phyloP scores from a whole-genome alignment of 2,113 vertebrate genomes.

The Tetrao urogallus region DNA sequence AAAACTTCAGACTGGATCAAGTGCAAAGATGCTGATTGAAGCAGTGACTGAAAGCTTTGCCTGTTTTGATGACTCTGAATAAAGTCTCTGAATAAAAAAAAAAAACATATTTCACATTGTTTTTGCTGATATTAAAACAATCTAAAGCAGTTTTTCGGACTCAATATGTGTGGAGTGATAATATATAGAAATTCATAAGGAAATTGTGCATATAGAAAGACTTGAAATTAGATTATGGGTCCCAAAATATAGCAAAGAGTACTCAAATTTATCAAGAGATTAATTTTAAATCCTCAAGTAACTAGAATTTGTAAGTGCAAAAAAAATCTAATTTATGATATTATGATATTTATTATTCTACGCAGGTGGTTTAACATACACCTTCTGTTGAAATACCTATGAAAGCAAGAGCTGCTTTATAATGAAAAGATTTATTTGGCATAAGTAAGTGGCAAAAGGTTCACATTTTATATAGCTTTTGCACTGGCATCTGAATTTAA shows the following conservation, averaged over 20 bases:
- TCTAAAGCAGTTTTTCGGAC: not conserved
- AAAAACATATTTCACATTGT: not conserved
- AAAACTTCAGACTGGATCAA: not conserved
- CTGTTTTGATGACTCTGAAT: not conserved
- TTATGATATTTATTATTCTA: not conserved
- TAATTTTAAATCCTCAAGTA: not conserved
- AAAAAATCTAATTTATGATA: constrained; percentile 1
- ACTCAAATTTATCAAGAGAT: not conserved
- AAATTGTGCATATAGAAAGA: not conserved
- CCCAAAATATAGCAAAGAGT: not conserved
- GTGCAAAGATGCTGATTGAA: not conserved
- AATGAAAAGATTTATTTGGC: not conserved
- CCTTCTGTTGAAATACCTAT: not conserved
- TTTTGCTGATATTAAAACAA: not conserved
- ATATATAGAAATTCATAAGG: not conserved
- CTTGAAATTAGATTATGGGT: not conserved
- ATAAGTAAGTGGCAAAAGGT: not conserved
- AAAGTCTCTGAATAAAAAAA: not conserved
- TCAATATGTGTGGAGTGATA: not conserved
- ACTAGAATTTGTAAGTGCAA: not conserved
- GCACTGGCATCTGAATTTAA: not conserved
- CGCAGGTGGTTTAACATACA: not conserved
- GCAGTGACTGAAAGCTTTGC: not conserved
- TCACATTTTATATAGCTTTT: not conserved
- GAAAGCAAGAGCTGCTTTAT: not conserved